These are phyloP conservation scores for Trypoxylus dichotomus DNA, from an alignment of 1,140 invertebrate species.

Conservation along the genomic window DNA sequence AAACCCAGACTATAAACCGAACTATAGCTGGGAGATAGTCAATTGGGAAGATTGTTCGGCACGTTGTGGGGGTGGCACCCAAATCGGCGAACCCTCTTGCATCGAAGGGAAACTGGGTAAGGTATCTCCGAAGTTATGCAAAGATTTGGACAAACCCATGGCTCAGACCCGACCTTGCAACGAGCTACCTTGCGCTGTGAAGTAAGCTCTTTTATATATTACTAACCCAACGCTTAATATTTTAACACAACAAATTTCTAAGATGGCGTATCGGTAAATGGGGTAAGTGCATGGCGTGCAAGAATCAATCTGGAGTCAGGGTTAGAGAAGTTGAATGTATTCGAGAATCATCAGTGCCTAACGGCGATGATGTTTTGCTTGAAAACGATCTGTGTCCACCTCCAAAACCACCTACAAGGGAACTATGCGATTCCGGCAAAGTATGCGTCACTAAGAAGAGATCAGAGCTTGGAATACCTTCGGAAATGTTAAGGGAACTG, in stretches of 20 bases:
- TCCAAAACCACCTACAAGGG: conserved; percentile 46
- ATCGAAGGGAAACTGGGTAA: conserved; percentile 55
- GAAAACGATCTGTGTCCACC: conserved; percentile 53
- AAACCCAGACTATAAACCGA: conserved; percentile 46
- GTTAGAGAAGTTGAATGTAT: conserved; percentile 56
- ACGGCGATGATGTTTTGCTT: conserved; percentile 54
- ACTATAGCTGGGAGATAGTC: conserved; percentile 57
- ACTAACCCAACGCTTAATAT: neutral
- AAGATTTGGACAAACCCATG: conserved; percentile 48
- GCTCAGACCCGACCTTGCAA: conserved; percentile 54
- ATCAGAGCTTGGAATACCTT: conserved; percentile 32
- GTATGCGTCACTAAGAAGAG: conserved; percentile 47
- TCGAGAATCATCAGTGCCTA: conserved; percentile 49
- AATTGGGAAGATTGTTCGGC: conserved; percentile 55
- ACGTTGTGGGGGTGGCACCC: conserved; percentile 55
- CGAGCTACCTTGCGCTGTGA: conserved; percentile 48
- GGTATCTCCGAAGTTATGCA: conserved; percentile 54
- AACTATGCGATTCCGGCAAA: conserved; percentile 52
- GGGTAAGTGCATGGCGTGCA: conserved; percentile 57
- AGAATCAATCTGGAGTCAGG: conserved; percentile 52
- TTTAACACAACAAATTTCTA: neutral
- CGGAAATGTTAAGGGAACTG: conserved; percentile 40
- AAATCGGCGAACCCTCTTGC: conserved; percentile 53
- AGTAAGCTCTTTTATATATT: conserved; percentile 7
- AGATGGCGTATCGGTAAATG: conserved; percentile 59